phyloP scores from a whole-genome alignment of 2,797 vertebrate species.

The Hafferia zeledoni region DNA sequence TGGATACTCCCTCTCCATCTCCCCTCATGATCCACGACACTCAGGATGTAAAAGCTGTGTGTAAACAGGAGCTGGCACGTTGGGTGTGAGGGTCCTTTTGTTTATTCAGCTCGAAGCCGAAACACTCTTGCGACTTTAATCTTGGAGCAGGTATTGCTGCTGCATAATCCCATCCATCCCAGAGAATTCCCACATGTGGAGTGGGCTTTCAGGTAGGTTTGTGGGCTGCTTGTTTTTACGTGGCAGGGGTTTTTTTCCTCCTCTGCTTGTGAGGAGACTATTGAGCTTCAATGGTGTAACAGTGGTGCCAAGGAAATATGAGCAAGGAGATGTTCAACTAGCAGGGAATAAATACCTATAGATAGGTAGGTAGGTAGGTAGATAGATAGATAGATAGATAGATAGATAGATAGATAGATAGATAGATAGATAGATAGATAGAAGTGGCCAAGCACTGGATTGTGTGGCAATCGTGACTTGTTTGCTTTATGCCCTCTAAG shows the following conservation, averaged over 20 bases:
- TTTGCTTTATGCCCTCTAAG: not conserved
- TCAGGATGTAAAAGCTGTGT: not conserved
- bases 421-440: too few species aligned
- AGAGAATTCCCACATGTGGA: not conserved
- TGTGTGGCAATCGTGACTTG: accelerated
- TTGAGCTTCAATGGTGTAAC: not conserved
- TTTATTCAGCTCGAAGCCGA: not conserved
- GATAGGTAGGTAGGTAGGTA: too few species aligned
- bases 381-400: too few species aligned
- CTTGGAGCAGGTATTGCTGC: not conserved
- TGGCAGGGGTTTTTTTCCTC: not conserved
- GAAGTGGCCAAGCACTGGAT: not conserved
- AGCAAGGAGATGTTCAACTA: not conserved
- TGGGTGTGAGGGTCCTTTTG: not conserved
- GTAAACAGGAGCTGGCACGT: not conserved
- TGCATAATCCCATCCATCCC: not conserved
- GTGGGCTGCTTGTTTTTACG: not conserved
- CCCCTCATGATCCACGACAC: not conserved
- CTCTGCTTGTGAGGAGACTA: not conserved
- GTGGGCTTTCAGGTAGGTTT: not conserved
- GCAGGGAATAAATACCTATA: not conserved
- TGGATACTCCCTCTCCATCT: not conserved
- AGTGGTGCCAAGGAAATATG: not conserved
- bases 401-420: too few species aligned
- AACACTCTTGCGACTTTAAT: not conserved